Conservation (phyloP, 2,113 vertebrate species). For the Panthera uncia region DNA sequence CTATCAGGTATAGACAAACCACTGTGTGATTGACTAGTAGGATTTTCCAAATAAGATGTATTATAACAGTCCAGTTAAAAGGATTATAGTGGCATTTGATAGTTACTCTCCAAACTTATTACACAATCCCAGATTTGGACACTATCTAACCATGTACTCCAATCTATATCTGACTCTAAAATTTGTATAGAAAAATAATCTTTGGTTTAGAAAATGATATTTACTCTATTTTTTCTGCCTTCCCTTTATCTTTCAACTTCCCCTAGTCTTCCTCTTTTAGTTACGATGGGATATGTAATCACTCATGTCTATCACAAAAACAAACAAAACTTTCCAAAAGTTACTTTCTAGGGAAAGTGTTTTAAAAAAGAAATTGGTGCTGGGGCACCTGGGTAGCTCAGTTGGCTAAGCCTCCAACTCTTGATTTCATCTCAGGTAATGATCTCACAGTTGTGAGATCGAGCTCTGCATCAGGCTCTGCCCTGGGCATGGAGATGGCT, state of each 20-base stretch:
- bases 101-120: background rate
- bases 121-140: background rate
- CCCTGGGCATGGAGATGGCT: too few relatives aligned
- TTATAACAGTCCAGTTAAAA: background rate
- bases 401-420: too few relatives aligned
- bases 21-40: background rate
- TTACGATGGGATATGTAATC: background rate
- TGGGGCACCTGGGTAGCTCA: background rate
- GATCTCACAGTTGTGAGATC: too few relatives aligned
- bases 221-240: background rate
- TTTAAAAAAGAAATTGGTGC: background rate
- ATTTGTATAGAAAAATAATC: background rate
- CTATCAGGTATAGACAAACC: background rate
- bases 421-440: too few relatives aligned
- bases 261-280: slow-evolving; percentile 24
- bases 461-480: too few relatives aligned
- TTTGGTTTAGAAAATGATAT: slow-evolving; percentile 12
- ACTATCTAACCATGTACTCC: background rate
- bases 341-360: background rate
- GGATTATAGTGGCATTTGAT: background rate
- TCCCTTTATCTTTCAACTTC: background rate
- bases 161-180: background rate
- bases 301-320: background rate
- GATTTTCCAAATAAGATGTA: background rate
- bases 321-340: background rate